Base-by-base conservation (phyloP, 2,113 vertebrate genomes). In the Trochalopteron elliotii region DNA sequence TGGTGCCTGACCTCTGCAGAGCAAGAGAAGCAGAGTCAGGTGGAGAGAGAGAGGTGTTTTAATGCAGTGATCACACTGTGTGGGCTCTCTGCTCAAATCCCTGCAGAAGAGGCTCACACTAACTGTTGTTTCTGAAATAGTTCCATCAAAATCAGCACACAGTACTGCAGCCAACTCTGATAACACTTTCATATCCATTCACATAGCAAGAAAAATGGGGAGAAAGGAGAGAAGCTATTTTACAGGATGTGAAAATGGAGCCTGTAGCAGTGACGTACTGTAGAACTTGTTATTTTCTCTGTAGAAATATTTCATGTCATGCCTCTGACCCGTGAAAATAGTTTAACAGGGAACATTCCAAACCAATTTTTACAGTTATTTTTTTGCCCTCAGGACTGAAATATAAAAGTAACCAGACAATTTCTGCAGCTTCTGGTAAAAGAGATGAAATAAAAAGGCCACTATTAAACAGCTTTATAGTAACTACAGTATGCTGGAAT, bases 321-420 rank as follows among this genome's bases (percentile, higher is more conserved):
- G 92, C 85, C 79, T 83, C 77, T 96, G 92, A 94, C 91, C 94
- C 74, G 2, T 92, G 89, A 93, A 95, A 87, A 92, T 25, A 90
- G 63, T 94, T 93, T 91, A 96, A 94, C 79, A 70, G 65, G 47
- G 42, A 96, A 94, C 83, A 84, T 61, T 89, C 90, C 90, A 82
- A 93, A 89, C 72, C 22, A 1, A 94, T 93, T 96, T 96, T 91
- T 83, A 90, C 52, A 93, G 86, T 22, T n/a, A 89, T 93, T 85
- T 89, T 79, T 74, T 33, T 22, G 12, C 40, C 61, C 40, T 67
- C 67, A 53, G 57, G 83, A 71, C 56, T 65, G 64, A 87, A 87
- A 45, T 49, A 77, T 74, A 68, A 83, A 93, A 93, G 85, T 74
- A 93, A 91, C 57, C 75, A 93, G 72, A 80, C 56, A 80, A 96